These are phyloP conservation scores for Drosophila sp. DNA, from an alignment of 1,140 invertebrate species.

Conservation along the genomic window DNA sequence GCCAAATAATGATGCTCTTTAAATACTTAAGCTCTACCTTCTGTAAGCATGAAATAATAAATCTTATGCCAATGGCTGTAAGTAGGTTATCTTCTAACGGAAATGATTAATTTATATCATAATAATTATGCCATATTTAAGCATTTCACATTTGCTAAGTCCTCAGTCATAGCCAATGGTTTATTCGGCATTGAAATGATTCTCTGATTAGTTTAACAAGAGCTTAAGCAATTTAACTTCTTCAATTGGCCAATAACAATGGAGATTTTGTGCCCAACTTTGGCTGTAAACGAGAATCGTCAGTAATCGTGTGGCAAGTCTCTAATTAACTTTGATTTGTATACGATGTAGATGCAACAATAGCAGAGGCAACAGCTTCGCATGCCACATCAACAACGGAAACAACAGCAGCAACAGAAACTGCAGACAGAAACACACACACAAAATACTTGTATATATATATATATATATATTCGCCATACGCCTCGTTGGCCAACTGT, in stretches of 20 bases:
- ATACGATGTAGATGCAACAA: conserved; percentile 18
- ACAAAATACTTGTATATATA: too few species aligned
- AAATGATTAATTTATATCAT: too few species aligned
- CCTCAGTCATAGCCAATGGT: neutral
- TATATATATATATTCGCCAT: conserved; percentile 9
- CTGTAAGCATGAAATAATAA: too few species aligned
- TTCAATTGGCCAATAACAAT: conserved; percentile 12
- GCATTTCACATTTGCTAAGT: neutral
- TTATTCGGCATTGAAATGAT: neutral
- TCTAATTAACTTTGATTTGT: conserved; percentile 52
- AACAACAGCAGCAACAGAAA: neutral
- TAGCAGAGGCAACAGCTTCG: conserved; percentile 1
- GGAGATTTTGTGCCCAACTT: conserved; percentile 10
- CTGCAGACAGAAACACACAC: neutral
- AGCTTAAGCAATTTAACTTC: conserved; percentile 12
- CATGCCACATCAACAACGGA: neutral
- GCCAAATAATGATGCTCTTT: too few species aligned
- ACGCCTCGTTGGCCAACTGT: conserved; percentile 17
- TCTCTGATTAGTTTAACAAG: conserved; percentile 8
- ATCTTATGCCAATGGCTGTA: too few species aligned
- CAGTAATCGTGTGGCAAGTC: conserved; percentile 15
- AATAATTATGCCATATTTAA: neutral
- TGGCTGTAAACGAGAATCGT: conserved; percentile 12
- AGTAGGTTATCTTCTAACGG: too few species aligned
- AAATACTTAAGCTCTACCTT: too few species aligned